A percentile compares a stretch with the other conserved stretches of the same genome.
Evolutionary conservation across 1,140 invertebrate genomes (phyloP).

Genomic region (Aphelinus atriplicis): DNA sequence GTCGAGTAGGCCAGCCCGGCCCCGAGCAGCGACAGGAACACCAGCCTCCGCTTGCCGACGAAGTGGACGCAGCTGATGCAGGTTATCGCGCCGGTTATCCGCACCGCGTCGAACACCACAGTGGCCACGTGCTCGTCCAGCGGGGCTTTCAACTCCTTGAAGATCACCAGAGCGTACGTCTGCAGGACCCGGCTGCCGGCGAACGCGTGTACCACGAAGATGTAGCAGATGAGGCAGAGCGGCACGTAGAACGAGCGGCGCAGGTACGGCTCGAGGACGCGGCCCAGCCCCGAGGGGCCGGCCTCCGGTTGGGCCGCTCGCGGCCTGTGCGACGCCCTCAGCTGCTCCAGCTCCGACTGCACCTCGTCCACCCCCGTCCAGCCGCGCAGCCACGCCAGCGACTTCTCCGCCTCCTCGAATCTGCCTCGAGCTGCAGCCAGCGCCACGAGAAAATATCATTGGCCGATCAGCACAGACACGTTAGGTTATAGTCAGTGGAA

Average conservation of each 20-base stretch:
- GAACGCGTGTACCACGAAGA: neutral
- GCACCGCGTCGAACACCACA: neutral
- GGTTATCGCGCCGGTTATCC: neutral
- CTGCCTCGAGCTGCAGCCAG: too few species aligned
- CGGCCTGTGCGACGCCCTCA: neutral
- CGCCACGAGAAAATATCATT: too few species aligned
- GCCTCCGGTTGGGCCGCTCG: neutral
- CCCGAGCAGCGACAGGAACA: conserved; percentile 62
- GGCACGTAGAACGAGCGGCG: neutral
- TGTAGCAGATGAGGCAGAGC: neutral
- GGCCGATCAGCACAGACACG: too few species aligned
- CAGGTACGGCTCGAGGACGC: neutral
- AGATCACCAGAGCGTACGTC: neutral
- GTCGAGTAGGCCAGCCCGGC: conserved; percentile 71
- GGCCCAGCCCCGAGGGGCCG: neutral
- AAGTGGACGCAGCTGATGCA: neutral
- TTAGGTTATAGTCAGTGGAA: too few species aligned
- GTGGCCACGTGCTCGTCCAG: neutral
- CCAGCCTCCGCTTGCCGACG: neutral
- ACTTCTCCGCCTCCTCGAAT: neutral
- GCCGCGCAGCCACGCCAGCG: neutral
- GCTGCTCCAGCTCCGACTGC: neutral
- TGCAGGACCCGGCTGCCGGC: neutral
- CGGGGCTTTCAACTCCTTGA: neutral
- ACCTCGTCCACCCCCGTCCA: neutral